A percentile compares a stretch with the other conserved stretches of the same genome.
These are phyloP conservation scores for Perccottus glenii DNA, from an alignment of 2,113 vertebrate genomes.

Conservation along the genomic window DNA sequence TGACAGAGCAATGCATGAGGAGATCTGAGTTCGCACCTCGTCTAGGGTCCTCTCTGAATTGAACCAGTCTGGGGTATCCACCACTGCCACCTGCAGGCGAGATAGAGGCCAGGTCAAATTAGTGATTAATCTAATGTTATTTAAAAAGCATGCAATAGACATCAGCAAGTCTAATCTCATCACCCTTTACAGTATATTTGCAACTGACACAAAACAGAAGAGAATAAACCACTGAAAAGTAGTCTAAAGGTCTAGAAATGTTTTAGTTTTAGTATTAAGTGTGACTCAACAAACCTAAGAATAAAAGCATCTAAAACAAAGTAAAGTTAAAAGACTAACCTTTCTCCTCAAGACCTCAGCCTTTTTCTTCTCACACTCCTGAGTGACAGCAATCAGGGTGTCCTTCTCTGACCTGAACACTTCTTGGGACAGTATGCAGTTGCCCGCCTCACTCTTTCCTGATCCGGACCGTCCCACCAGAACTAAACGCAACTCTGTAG, in stretches of 20 bases:
- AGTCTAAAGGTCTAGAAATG: too few relatives aligned
- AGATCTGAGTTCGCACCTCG: constrained; percentile 71
- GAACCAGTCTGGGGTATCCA: constrained; percentile 81
- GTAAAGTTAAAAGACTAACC: constrained; percentile 47
- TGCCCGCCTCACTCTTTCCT: constrained; percentile 77
- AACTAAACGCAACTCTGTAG: constrained; percentile 72
- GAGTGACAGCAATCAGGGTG: constrained; percentile 51
- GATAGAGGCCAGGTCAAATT: constrained; percentile 1
- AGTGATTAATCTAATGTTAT: not conserved
- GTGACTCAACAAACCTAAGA: too few relatives aligned
- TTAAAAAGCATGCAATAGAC: not conserved
- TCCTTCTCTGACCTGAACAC: constrained; percentile 54
- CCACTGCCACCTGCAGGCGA: constrained; percentile 72
- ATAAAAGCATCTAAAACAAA: not conserved
- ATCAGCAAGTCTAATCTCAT: too few relatives aligned
- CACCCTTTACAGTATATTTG: too few relatives aligned
- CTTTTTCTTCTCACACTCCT: constrained; percentile 71
- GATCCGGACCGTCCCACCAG: constrained; percentile 73
- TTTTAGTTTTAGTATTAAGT: too few relatives aligned
- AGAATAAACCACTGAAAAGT: too few relatives aligned
- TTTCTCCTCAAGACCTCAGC: constrained; percentile 49
- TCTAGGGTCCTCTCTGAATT: constrained; percentile 62
- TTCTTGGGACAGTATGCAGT: constrained; percentile 68
- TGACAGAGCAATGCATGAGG: constrained; percentile 71
- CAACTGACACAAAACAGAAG: too few relatives aligned